Evolutionary conservation across 35 echinoderm and acorn worm species (phyloP).

Genomic region (Eucidaris tribuloides): DNA sequence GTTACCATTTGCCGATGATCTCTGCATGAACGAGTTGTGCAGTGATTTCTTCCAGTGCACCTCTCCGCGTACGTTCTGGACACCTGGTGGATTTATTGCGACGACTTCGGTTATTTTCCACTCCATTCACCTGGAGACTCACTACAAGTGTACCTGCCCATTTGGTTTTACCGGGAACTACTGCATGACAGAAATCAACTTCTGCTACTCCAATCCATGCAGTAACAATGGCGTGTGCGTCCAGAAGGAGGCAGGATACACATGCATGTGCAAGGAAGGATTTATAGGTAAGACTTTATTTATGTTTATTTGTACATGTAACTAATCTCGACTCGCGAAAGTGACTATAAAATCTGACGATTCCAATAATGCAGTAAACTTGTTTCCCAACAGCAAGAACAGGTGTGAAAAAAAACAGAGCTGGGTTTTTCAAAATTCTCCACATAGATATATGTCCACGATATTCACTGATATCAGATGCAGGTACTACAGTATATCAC

Average conservation of each 20-base stretch:
- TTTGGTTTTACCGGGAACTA: slow-evolving; percentile 86
- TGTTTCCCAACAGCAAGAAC: too few species aligned
- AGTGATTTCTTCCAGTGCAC: slow-evolving; percentile 50
- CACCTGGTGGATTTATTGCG: slow-evolving; percentile 57
- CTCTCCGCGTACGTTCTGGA: slow-evolving; percentile 64
- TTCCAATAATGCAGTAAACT: too few species aligned
- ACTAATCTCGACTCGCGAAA: too few species aligned
- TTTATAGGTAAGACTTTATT: slow-evolving; percentile 65
- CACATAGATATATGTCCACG: too few species aligned
- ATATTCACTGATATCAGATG: too few species aligned
- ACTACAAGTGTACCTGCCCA: slow-evolving; percentile 84
- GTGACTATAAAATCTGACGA: too few species aligned
- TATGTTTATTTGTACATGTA: too few species aligned
- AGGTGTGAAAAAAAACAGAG: too few species aligned
- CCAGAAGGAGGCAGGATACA: slow-evolving; percentile 69
- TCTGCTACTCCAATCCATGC: slow-evolving; percentile 89
- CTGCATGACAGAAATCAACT: slow-evolving; percentile 87
- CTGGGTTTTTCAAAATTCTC: too few species aligned
- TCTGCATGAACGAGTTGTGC: slow-evolving; percentile 81
- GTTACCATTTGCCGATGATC: slow-evolving; percentile 83
- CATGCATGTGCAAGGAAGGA: slow-evolving; percentile 69
- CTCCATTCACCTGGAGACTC: slow-evolving; percentile 71
- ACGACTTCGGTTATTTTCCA: slow-evolving; percentile 72
- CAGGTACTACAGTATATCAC: too few species aligned
- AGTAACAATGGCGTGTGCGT: slow-evolving; percentile 68